A percentile compares a stretch with the other conserved stretches of the same genome.
These are phyloP conservation scores for Tiliqua scincoides DNA, from an alignment of 2,113 vertebrate genomes.

Conservation along the genomic window DNA sequence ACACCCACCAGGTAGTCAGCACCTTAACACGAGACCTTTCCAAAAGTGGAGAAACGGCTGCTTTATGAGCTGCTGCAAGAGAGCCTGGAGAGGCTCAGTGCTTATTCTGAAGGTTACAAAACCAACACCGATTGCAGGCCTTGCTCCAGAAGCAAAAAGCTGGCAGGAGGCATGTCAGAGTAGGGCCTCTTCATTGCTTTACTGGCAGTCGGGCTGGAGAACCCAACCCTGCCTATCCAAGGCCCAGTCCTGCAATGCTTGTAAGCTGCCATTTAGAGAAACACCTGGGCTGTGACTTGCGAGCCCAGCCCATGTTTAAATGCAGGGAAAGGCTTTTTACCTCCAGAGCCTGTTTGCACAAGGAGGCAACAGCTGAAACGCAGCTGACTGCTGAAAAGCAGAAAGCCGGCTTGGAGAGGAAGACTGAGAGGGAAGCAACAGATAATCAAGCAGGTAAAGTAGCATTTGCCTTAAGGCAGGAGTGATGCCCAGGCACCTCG, in stretches of 20 bases:
- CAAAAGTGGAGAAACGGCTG: conserved; percentile 1
- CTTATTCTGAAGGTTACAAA: neutral
- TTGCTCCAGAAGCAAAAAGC: neutral
- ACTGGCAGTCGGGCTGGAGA: neutral
- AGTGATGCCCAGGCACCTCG: neutral
- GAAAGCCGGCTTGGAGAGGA: neutral
- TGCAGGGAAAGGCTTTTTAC: neutral
- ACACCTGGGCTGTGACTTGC: neutral
- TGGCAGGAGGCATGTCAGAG: accelerated
- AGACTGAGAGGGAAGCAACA: neutral
- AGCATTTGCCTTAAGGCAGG: accelerated
- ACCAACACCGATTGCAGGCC: neutral
- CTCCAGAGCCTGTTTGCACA: neutral
- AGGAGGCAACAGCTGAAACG: neutral
- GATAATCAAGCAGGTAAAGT: neutral
- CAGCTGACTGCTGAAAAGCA: neutral
- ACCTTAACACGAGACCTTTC: conserved; percentile 45
- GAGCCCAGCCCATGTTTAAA: neutral
- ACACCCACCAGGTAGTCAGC: conserved; percentile 42
- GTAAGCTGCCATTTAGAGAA: neutral
- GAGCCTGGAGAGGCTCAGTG: neutral
- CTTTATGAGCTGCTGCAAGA: conserved; percentile 9
- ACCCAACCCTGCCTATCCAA: accelerated
- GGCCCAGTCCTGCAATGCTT: neutral
- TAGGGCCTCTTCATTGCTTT: neutral